Conservation (phyloP, 2,797 vertebrate species). For the Acanthurus lineatus region DNA sequence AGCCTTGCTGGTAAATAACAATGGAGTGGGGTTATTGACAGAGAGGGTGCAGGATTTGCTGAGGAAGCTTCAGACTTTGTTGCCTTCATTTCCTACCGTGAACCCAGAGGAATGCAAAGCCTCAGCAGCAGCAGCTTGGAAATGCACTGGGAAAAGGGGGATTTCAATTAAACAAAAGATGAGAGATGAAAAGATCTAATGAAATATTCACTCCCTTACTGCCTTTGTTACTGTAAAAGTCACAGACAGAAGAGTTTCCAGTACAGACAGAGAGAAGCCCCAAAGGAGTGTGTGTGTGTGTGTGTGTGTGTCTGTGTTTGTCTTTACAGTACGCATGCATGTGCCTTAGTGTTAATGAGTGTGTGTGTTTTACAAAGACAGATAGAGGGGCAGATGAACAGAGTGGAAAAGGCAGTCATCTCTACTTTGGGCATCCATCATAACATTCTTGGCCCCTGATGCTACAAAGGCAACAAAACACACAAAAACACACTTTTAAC, state of each 20-base stretch:
- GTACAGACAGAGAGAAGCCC: slow-evolving; percentile 38
- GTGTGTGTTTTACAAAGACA: slow-evolving; percentile 28
- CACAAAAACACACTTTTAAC: slow-evolving; percentile 20
- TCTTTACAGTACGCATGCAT: slow-evolving; percentile 10
- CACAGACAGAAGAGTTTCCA: slow-evolving; percentile 49
- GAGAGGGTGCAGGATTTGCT: slow-evolving; percentile 30
- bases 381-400: neutral
- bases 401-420: slow-evolving; percentile 17
- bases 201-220: slow-evolving; percentile 66
- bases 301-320: slow-evolving; percentile 20
- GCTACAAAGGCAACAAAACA: slow-evolving; percentile 34
- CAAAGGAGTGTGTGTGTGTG: slow-evolving; percentile 17
- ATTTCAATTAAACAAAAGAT: slow-evolving; percentile 61
- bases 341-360: slow-evolving; percentile 1
- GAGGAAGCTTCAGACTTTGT: slow-evolving; percentile 54
- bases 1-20: slow-evolving; percentile 61
- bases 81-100: slow-evolving; percentile 55
- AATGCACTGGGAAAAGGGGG: slow-evolving; percentile 15
- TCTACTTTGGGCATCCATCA: slow-evolving; percentile 6
- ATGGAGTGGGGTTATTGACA: slow-evolving; percentile 51
- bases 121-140: slow-evolving; percentile 7
- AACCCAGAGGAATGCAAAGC: slow-evolving; percentile 32
- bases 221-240: slow-evolving; percentile 59
- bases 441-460: slow-evolving; percentile 33
- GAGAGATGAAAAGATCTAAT: slow-evolving; percentile 60